A percentile compares a stretch with the other conserved stretches of the same genome.
Conservation (phyloP, 2,113 vertebrate genomes). For the Blennius ocellaris region DNA sequence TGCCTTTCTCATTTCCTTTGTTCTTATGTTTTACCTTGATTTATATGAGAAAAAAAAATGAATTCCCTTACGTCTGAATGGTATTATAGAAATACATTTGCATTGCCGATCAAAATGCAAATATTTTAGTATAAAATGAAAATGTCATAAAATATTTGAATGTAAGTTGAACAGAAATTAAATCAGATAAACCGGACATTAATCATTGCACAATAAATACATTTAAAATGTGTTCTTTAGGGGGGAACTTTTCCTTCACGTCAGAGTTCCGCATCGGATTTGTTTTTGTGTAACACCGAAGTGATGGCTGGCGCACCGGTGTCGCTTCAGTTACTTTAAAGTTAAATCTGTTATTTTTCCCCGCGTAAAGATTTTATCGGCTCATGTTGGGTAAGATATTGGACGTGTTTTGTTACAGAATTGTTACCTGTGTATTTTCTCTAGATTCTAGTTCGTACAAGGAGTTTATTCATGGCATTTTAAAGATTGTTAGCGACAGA, state of each 20-base stretch:
- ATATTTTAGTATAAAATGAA: no score
- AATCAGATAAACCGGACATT: no score
- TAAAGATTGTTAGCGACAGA: background rate
- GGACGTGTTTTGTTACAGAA: rapidly evolving
- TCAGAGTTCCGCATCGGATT: slow-evolving; percentile 35
- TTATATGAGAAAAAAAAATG: no score
- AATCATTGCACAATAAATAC: no score
- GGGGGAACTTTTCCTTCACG: slow-evolving; percentile 16
- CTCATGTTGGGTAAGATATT: background rate
- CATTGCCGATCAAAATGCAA: no score
- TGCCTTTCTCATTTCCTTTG: no score
- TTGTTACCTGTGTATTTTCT: background rate
- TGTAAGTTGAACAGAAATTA: no score
- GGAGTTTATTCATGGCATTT: background rate
- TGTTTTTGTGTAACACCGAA: slow-evolving; percentile 53
- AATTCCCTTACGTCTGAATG: no score
- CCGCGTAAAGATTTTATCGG: background rate
- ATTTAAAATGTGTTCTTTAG: no score
- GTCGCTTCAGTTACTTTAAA: rapidly evolving
- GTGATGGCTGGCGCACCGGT: background rate
- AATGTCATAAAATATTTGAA: no score
- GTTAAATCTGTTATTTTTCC: background rate
- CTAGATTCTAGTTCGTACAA: background rate
- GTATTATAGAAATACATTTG: no score
- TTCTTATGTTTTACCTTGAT: no score